Conservation (phyloP, 1,140 invertebrate species). For the Antheraea pernyi region DNA sequence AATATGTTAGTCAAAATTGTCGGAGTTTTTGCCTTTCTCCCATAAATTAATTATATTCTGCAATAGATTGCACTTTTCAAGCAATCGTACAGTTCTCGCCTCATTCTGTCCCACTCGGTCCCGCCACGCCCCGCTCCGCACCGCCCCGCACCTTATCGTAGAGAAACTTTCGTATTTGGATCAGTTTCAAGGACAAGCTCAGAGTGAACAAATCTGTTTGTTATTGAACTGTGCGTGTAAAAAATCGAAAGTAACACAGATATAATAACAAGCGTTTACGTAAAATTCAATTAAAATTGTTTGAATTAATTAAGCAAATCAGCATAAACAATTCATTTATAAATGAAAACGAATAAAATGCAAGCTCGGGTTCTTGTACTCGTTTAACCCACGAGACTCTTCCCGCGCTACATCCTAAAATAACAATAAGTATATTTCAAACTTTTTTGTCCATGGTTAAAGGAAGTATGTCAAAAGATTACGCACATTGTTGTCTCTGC, state of each 20-base stretch:
- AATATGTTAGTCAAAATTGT: no score
- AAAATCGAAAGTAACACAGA: not conserved
- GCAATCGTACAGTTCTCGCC: no score
- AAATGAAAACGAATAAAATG: no score
- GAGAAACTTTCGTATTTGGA: not conserved
- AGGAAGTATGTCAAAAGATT: not conserved
- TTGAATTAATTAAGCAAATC: no score
- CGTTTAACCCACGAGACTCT: no score
- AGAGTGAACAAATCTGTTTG: not conserved
- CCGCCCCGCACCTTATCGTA: not conserved
- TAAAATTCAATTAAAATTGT: not conserved
- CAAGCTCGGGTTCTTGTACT: no score
- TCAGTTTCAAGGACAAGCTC: not conserved
- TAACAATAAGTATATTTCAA: not conserved
- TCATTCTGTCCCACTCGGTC: no score
- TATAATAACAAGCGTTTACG: not conserved
- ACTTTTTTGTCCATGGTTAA: not conserved
- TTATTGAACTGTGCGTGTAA: not conserved
- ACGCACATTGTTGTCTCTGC: not conserved
- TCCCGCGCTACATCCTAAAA: no score
- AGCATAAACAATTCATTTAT: no score
- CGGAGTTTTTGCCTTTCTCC: no score
- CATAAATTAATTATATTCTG: not conserved
- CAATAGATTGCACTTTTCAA: not conserved
- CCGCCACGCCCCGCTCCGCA: no score